Base-by-base conservation (phyloP, 2,888 invertebrate genomes). In the Euplexia lucipara region DNA sequence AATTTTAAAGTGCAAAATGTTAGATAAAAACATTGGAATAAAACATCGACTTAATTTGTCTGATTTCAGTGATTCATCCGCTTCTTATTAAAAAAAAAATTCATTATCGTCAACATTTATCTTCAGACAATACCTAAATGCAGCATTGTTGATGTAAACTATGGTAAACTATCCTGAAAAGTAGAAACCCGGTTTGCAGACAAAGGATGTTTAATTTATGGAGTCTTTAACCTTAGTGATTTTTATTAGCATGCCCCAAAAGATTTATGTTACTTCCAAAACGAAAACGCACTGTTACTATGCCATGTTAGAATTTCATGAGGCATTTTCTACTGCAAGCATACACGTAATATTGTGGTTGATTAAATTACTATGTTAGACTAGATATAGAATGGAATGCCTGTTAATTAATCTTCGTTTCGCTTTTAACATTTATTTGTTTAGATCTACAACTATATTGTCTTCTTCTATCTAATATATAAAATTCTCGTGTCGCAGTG, bases 31-130 rank as follows among this genome's bases (percentile, higher is more conserved):
- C n/a, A 37, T 47, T 64, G 42, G 22, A 44, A 75, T 37, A 37
- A 56, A 64, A 56, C 52, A 62, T 56, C 35, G 49, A 26, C 10
- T 9, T 22, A 45, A 63, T 59, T 34, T 45, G 34, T 32, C 14
- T 48, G n/a, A 45, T 44, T 59, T 76, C 35, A 44, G 32, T 70
- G 56, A 70, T 59, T 59, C 65, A 69, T 49, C 57, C 26, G 35
- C 18, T 59, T 52, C 47, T 20, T n/a, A n/a, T n/a, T n/a, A n/a
- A n/a, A n/a, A n/a, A n/a, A n/a, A n/a, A n/a, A n/a, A 57, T 76
- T 48, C 41, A 22, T 45, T 60, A 71, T 52, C 16, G 32, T 16
- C 20, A 20, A 47, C 32, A 57, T 72, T 62, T 5, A 54, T 75
- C 54, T 58, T 58, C 37, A 7, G 37, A 34, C 49, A 51, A 54